Evolutionary conservation across 2,113 vertebrate species (phyloP).

Genomic region (Sinocyclocheilus maitianheensis): DNA sequence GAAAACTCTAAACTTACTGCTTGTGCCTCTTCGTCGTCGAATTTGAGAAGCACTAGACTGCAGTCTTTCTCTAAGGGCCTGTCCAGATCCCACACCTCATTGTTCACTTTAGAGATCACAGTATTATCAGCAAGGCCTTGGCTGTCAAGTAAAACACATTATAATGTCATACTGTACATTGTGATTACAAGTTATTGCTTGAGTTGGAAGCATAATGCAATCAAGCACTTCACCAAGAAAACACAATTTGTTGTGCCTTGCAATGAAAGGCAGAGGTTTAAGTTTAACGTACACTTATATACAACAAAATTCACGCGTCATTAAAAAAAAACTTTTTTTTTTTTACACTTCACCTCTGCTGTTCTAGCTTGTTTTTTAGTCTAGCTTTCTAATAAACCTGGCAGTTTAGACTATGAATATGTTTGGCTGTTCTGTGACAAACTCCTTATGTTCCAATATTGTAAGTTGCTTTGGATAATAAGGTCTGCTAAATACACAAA

Average conservation of each 20-base stretch:
- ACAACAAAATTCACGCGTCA: no score
- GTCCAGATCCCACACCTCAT: conserved; percentile 92
- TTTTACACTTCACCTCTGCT: neutral
- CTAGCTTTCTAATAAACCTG: neutral
- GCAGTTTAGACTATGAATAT: neutral
- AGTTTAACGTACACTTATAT: neutral
- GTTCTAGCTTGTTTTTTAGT: no score
- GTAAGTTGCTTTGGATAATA: neutral
- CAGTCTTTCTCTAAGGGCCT: conserved; percentile 90
- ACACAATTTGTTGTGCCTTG: neutral
- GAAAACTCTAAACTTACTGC: conserved; percentile 81
- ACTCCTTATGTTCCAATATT: neutral
- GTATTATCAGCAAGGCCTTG: conserved; percentile 95
- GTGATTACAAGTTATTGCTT: conserved; percentile 9
- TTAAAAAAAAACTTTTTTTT: no score
- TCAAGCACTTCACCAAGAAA: neutral
- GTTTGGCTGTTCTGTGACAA: no score
- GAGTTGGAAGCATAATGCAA: neutral
- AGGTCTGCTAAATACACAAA: no score
- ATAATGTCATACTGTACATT: neutral
- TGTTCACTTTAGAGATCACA: conserved; percentile 91
- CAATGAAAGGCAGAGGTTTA: neutral
- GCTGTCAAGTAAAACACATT: conserved; percentile 66
- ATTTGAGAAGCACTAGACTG: conserved; percentile 91
- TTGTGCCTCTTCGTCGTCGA: conserved; percentile 96